These are phyloP conservation scores for Caenorhabditis inopinata DNA, from an alignment of 1,140 invertebrate species.

Conservation along the genomic window DNA sequence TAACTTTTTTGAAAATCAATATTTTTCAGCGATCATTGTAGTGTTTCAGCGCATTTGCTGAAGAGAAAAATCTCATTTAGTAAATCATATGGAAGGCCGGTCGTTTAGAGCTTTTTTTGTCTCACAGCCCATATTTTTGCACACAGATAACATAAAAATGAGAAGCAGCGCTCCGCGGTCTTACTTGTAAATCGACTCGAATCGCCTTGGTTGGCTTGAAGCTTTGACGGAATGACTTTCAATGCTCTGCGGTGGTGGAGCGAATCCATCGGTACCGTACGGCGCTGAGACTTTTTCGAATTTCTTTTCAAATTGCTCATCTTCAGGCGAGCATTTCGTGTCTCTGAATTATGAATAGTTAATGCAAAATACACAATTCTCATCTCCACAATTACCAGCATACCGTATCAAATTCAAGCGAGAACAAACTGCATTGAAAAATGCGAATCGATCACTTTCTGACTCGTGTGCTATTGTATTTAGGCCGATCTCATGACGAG, in stretches of 20 bases:
- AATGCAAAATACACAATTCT: background rate
- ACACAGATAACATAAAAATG: too few species aligned
- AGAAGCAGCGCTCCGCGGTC: background rate
- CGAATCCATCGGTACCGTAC: background rate
- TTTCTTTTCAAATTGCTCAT: background rate
- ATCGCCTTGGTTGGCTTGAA: background rate
- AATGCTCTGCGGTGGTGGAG: background rate
- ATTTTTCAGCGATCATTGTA: too few species aligned
- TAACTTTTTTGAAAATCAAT: too few species aligned
- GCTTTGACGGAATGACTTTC: background rate
- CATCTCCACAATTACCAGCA: background rate
- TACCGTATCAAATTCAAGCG: background rate
- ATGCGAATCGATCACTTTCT: background rate
- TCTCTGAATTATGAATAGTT: background rate
- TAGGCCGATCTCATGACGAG: background rate
- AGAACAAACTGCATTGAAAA: slow-evolving; percentile 10
- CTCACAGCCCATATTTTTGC: too few species aligned
- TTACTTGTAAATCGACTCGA: background rate
- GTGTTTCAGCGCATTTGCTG: too few species aligned
- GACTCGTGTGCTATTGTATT: slow-evolving; percentile 6
- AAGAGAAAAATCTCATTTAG: too few species aligned
- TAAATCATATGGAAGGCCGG: too few species aligned
- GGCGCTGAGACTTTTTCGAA: background rate
- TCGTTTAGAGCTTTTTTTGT: too few species aligned
- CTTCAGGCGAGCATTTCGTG: background rate